These are phyloP conservation scores for Cabera pusaria DNA, from an alignment of 2,888 invertebrate genomes.

Conservation along the genomic window DNA sequence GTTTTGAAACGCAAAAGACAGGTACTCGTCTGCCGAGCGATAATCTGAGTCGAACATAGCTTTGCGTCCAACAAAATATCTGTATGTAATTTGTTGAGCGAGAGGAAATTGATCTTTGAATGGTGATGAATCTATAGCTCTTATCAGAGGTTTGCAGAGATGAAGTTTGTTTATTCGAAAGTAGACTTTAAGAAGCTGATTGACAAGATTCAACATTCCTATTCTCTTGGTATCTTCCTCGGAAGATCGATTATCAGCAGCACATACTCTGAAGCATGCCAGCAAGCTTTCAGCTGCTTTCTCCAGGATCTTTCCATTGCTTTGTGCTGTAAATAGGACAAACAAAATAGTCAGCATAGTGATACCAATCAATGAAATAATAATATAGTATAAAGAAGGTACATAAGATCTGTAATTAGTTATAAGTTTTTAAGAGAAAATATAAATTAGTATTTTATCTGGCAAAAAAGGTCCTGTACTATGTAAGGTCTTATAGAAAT, in stretches of 20 bases:
- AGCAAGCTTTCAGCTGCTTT: constrained; percentile 97
- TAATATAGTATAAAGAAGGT: too few species aligned
- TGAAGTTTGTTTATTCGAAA: constrained; percentile 96
- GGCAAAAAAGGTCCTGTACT: too few species aligned
- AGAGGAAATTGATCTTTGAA: constrained; percentile 95
- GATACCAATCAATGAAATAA: too few species aligned
- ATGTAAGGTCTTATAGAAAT: too few species aligned
- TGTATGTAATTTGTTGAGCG: constrained; percentile 97
- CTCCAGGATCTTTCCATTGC: constrained; percentile 89
- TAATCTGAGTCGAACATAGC: constrained; percentile 99
- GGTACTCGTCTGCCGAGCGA: constrained; percentile 94
- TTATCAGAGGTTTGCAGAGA: constrained; percentile 95
- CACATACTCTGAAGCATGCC: constrained; percentile 97
- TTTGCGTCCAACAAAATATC: constrained; percentile 98
- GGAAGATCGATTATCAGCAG: constrained; percentile 95
- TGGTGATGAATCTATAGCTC: constrained; percentile 97
- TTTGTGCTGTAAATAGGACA: constrained; percentile 72
- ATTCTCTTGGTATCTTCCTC: constrained; percentile 96
- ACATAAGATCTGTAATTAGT: too few species aligned
- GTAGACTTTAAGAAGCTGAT: constrained; percentile 97
- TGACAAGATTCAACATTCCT: constrained; percentile 98
- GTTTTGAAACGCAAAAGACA: constrained; percentile 96
- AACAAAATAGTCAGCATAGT: too few species aligned
- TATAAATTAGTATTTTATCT: too few species aligned
- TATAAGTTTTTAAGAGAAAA: too few species aligned